These are phyloP conservation scores for Arremon brunneinucha DNA, from an alignment of 2,797 vertebrate genomes.

Conservation along the genomic window DNA sequence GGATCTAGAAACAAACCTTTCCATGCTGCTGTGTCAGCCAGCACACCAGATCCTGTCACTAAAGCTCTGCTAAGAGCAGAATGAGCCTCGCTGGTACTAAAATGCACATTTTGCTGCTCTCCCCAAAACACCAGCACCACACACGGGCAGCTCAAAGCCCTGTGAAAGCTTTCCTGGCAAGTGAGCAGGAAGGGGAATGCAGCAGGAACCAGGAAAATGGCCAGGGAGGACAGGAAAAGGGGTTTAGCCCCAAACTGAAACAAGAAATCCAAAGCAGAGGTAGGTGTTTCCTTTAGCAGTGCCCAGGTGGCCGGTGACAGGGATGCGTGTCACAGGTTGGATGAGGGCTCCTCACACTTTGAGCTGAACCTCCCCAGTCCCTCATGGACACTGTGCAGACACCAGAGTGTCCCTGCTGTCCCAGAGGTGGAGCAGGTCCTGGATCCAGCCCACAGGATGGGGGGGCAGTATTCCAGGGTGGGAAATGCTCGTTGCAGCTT, in stretches of 20 bases:
- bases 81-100: not conserved
- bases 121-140: fast-evolving
- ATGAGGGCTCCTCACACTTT: not conserved
- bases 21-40: not conserved
- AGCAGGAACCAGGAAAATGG: not conserved
- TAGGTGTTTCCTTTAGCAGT: not conserved
- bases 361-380: not conserved
- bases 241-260: not conserved
- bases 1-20: not conserved
- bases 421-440: not conserved
- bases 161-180: not conserved
- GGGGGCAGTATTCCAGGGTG: fast-evolving
- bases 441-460: not conserved
- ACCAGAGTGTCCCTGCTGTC: not conserved
- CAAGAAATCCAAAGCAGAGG: not conserved
- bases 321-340: fast-evolving
- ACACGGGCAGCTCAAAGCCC: not conserved
- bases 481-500: fast-evolving
- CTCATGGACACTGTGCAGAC: fast-evolving
- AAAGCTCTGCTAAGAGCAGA: not conserved
- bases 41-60: not conserved
- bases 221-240: not conserved
- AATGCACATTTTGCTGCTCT: not conserved
- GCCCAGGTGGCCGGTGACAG: fast-evolving
- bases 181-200: not conserved